Evolutionary conservation across 2,113 vertebrate species (phyloP), one percentile per base, ranked within the genome.

Genomic region (Lepisosteus oculatus): DNA sequence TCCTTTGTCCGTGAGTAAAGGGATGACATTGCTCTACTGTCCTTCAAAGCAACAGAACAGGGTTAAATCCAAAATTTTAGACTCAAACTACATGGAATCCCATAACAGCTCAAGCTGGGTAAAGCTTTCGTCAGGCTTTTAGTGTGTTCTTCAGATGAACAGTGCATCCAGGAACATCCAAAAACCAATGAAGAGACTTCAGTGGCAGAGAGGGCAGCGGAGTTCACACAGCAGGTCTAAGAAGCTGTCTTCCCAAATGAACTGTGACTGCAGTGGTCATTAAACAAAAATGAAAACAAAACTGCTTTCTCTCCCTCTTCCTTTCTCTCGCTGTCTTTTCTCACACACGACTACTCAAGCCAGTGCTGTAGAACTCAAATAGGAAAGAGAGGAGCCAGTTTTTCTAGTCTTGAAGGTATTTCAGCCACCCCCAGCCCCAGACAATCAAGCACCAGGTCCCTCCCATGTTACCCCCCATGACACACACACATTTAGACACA

Each of bases 1-100:
- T 98, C 97, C 86, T 98, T 99, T 87, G 89, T 95, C 80, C 95
- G 92, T 11, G 90, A 86, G 83, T 91, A 97, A 77, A 95, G 81
- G 74, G 95, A 93, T 67, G 97, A 97, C 97, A 99, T 99, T 78
- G 79, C 76, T 88, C 86, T 73, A 61, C 74, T 73, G 59, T 82
- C 70, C 62, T n/a, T 9, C 69, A 8, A 42, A 75, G 67, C 59
- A 67, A 65, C 56, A 62, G 45, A 29, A 59, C 12, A 13, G 11
- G 17, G 41, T 4, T 17, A 29, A 55, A 29, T n/a, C n/a, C 65
- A 14, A 17, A 44, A 62, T 15, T 12, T 57, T 77, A 84, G 74
- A 80, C 61, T 77, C 73, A 77, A 75, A 68, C 71, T 17, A 71
- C 66, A 72, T 77, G 82, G 73, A 77, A 68, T 70, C 76, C 79